Percentiles rank a stretch among this genome's conserved stretches.
Conservation (phyloP, 1,140 invertebrate genomes). For the Euglossa dilemma region DNA sequence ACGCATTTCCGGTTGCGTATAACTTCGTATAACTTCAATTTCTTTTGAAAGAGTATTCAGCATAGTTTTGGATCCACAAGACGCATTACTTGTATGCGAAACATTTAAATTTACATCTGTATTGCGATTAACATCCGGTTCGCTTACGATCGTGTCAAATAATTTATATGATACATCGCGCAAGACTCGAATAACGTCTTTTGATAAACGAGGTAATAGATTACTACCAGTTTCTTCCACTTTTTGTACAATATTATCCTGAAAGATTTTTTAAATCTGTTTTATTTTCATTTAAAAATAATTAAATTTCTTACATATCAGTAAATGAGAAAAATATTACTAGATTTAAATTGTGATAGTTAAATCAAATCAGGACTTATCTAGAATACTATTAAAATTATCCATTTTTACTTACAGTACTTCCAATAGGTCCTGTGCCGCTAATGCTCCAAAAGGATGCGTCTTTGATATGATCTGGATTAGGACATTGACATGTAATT, state of each 20-base stretch:
- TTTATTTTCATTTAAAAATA: neutral
- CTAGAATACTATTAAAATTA: neutral
- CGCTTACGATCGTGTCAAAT: slow-evolving; percentile 65
- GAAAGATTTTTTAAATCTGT: neutral
- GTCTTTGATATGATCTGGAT: slow-evolving; percentile 62
- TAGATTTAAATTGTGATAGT: neutral
- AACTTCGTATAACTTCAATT: neutral
- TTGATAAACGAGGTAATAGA: slow-evolving; percentile 69
- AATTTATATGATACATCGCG: slow-evolving; percentile 66
- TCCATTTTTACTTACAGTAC: slow-evolving; percentile 45
- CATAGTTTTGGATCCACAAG: neutral
- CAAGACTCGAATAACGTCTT: slow-evolving; percentile 65
- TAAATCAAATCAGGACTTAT: neutral
- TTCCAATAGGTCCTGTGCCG: slow-evolving; percentile 65
- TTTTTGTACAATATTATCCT: slow-evolving; percentile 69
- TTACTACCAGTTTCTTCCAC: slow-evolving; percentile 75
- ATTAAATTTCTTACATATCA: neutral
- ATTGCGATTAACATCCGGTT: slow-evolving; percentile 54
- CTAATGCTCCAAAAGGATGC: slow-evolving; percentile 76
- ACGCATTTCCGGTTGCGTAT: slow-evolving; percentile 35
- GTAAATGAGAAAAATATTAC: no score
- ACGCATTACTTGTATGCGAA: neutral
- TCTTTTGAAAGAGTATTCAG: neutral
- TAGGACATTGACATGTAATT: slow-evolving; percentile 72
- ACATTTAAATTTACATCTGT: slow-evolving; percentile 14